phyloP scores from a whole-genome alignment of 1,140 invertebrate genomes.

The Drosophila erecta region DNA sequence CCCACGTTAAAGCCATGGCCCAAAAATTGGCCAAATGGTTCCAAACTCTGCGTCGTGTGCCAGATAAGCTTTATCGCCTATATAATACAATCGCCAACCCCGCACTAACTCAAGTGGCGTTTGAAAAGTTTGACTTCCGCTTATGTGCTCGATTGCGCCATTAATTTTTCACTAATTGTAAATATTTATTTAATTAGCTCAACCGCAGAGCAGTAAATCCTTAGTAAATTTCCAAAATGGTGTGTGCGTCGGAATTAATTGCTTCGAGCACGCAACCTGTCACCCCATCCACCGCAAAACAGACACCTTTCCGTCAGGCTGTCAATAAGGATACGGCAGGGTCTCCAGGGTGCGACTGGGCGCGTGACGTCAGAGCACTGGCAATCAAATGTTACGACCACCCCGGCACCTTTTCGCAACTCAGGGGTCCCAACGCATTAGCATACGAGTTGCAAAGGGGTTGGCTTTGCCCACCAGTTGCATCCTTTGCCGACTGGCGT shows the following conservation, averaged over 20 bases:
- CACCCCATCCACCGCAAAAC: conserved; percentile 13
- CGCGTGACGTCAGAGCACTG: conserved; percentile 18
- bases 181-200: conserved; percentile 42
- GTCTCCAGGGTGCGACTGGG: conserved; percentile 26
- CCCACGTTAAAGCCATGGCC: conserved; percentile 20
- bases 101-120: conserved; percentile 21
- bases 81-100: conserved; percentile 1
- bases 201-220: conserved; percentile 38
- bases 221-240: conserved; percentile 44
- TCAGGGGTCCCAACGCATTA: conserved; percentile 17
- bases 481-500: conserved; percentile 22
- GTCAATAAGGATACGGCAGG: conserved; percentile 18
- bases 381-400: conserved; percentile 36
- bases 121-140: conserved; percentile 21
- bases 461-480: conserved; percentile 29
- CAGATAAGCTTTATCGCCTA: conserved; percentile 38
- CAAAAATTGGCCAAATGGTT: conserved; percentile 35
- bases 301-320: conserved; percentile 30
- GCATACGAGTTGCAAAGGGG: conserved; percentile 32
- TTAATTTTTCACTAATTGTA: conserved; percentile 37
- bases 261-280: conserved; percentile 54
- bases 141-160: conserved; percentile 5
- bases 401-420: conserved; percentile 5
- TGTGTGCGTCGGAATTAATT: conserved; percentile 35
- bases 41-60: conserved; percentile 13